A percentile compares a stretch with the other conserved stretches of the same genome.
phyloP scores from a whole-genome alignment of 2,113 vertebrate genomes.

The Elanoides forficatus region DNA sequence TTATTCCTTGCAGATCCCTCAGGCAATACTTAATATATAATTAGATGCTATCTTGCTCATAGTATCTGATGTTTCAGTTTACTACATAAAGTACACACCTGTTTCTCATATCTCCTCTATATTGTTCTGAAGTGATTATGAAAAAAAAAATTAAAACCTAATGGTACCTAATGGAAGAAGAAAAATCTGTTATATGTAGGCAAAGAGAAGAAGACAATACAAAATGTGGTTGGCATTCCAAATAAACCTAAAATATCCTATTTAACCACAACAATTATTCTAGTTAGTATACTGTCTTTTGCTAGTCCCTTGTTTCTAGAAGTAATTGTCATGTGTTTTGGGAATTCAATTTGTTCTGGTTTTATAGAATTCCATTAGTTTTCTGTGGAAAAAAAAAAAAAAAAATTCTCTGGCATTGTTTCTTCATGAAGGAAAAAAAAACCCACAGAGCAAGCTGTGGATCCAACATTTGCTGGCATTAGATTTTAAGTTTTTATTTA shows the following conservation, averaged over 20 bases:
- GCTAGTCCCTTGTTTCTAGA: background rate
- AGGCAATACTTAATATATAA: background rate
- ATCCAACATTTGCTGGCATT: background rate
- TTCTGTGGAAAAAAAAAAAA: background rate
- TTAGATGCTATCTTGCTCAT: constrained; percentile 25
- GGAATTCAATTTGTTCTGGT: background rate
- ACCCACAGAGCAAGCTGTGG: background rate
- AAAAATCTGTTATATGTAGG: background rate
- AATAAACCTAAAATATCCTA: background rate
- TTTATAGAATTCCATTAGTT: background rate
- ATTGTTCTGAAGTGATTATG: background rate
- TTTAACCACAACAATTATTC: background rate
- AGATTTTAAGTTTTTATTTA: background rate
- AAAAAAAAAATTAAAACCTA: background rate
- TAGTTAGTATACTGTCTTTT: background rate
- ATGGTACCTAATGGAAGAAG: background rate
- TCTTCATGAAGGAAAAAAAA: background rate
- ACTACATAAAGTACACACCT: background rate
- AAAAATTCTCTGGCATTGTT: background rate
- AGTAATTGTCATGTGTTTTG: background rate
- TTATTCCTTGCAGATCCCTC: constrained; percentile 32
- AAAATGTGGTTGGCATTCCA: background rate
- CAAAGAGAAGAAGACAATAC: background rate
- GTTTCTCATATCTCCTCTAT: background rate
- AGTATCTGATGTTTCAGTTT: constrained; percentile 10